Evolutionary conservation across 2,888 invertebrate genomes (phyloP).

Genomic region (Orgyia antiqua): DNA sequence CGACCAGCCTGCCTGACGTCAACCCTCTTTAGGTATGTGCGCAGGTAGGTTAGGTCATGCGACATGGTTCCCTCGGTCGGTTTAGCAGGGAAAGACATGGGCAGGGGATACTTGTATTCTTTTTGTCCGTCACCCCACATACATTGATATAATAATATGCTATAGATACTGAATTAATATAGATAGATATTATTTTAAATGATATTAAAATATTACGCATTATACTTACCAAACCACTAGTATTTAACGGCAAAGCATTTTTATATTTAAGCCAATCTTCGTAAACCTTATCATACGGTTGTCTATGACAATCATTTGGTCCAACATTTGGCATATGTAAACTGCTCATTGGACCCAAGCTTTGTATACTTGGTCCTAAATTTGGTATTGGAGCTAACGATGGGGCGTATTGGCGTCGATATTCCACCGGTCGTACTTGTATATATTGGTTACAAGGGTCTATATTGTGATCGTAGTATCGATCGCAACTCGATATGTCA

Average conservation of each 20-base stretch:
- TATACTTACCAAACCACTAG: slow-evolving; percentile 61
- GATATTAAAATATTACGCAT: too few species aligned
- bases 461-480: slow-evolving; percentile 58
- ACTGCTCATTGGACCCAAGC: slow-evolving; percentile 37
- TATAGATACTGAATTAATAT: too few species aligned
- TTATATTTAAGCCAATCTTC: slow-evolving; percentile 77
- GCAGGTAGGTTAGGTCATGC: too few species aligned
- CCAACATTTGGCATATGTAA: slow-evolving; percentile 36
- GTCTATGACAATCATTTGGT: slow-evolving; percentile 55
- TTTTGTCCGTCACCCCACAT: too few species aligned
- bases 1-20: too few species aligned
- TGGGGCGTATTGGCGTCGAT: slow-evolving; percentile 46
- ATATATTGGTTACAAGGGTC: slow-evolving; percentile 61
- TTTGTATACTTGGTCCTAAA: slow-evolving; percentile 47
- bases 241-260: slow-evolving; percentile 65
- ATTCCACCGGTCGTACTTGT: slow-evolving; percentile 61
- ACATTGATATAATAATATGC: too few species aligned
- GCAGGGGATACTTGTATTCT: too few species aligned
- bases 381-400: slow-evolving; percentile 43
- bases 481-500: slow-evolving; percentile 52
- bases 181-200: too few species aligned
- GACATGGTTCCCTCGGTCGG: too few species aligned
- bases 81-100: too few species aligned
- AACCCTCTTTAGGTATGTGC: too few species aligned
- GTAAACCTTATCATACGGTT: slow-evolving; percentile 65